These are phyloP conservation scores for Stegana nigrithorax DNA, from an alignment of 2,888 invertebrate genomes.

Conservation along the genomic window DNA sequence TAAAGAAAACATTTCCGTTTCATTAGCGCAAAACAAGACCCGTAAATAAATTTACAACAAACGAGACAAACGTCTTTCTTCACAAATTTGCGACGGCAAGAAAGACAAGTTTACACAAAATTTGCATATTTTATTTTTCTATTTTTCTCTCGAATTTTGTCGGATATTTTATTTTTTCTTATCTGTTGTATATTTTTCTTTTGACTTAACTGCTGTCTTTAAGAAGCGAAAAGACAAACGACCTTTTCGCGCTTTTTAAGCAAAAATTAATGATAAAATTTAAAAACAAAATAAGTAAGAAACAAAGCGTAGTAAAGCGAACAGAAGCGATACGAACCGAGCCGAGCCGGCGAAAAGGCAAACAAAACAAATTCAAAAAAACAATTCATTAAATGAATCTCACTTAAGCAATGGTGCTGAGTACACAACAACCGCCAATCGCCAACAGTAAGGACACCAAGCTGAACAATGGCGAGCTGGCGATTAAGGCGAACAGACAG, in stretches of 20 bases:
- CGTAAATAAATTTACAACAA: neutral
- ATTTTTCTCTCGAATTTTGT: no score
- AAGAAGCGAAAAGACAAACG: neutral
- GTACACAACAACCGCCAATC: neutral
- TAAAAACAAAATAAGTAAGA: neutral
- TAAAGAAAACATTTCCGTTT: no score
- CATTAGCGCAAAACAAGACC: neutral
- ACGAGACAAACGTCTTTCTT: conserved; percentile 23
- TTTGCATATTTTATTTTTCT: conserved; percentile 44
- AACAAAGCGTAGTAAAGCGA: neutral
- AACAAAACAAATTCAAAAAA: conserved; percentile 34
- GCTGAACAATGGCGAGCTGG: neutral
- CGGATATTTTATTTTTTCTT: neutral
- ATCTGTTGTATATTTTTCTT: neutral
- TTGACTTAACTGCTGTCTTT: no score
- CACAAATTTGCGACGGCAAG: no score
- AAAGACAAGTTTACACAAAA: conserved; percentile 30
- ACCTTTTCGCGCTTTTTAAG: conserved; percentile 13
- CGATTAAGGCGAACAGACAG: neutral
- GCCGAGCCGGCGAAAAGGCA: neutral
- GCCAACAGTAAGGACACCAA: neutral
- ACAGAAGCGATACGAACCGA: neutral
- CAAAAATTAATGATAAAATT: neutral
- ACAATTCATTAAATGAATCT: conserved; percentile 38
- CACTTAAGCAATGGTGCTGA: conserved; percentile 12